Evolutionary conservation across 1,140 invertebrate species (phyloP), one percentile per base, ranked within the genome.

Genomic region (Halesus radiatus): DNA sequence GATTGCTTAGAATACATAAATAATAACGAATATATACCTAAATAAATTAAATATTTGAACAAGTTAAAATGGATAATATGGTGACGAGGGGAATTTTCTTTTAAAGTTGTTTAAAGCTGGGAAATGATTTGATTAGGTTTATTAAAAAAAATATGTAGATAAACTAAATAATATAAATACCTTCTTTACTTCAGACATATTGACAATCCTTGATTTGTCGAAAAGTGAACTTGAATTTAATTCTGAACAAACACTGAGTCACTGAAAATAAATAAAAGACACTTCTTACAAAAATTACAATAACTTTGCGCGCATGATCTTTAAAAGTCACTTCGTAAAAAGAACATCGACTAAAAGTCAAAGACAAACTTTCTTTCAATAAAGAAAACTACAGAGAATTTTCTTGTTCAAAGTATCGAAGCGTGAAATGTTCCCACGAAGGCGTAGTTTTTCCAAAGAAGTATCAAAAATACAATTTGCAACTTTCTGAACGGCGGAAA

Each of bases 151-250:
- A 60, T 13, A 60, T 3, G 5, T 22, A 8, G 23, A 4, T 5
- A 22, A n/a, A 18, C 18, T 1, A 20, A 20, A 60, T 60, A 7
- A 60, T 60, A 60, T 22, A 23, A 18, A 68, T 72, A 72, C 68
- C 68, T 72, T 72, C 26, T 72, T 72, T 22, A 53, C 45, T 72
- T 72, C 68, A 23, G 68, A 72, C 68, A 72, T 72, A 52, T 52
- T 72, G 15, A 52, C 52, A 72, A 20, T 15, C 20, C 68, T 52
- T 13, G 13, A 52, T 52, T 15, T 37, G 29, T 8, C 22, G 68
- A 53, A 52, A 53, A 23, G 26, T 66, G 22, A 52, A 53, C 68
- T 15, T 50, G 26, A 66, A 23, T 66, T 66, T 52, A 52, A 72
- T 26, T 20, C n/a, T 68, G 68, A 53, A 26, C 10, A 52, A 53